Evolutionary conservation across 2,888 invertebrate species (phyloP).

Genomic region (Acanthacorydalis orientalis): DNA sequence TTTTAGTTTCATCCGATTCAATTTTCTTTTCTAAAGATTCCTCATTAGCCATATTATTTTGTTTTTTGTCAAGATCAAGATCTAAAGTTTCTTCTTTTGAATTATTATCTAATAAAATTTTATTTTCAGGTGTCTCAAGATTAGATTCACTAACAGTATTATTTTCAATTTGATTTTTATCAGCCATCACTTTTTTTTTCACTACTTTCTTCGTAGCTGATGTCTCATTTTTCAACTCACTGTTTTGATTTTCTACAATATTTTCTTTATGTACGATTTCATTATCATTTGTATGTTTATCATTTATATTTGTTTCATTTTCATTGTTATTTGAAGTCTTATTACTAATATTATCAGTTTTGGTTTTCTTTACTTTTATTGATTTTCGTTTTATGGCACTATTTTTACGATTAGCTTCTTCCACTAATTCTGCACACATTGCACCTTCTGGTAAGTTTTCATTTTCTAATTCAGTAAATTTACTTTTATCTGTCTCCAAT

Average conservation of each 20-base stretch:
- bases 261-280: slow-evolving; percentile 14
- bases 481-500: neutral
- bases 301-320: slow-evolving; percentile 23
- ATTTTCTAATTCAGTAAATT: neutral
- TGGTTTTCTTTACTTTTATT: slow-evolving; percentile 12
- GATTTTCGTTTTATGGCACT: slow-evolving; percentile 15
- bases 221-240: slow-evolving; percentile 11
- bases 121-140: slow-evolving; percentile 7
- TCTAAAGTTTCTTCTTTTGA: slow-evolving; percentile 8
- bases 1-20: slow-evolving; percentile 10
- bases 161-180: slow-evolving; percentile 9
- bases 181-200: slow-evolving; percentile 12
- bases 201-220: slow-evolving; percentile 5
- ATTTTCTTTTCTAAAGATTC: slow-evolving; percentile 9
- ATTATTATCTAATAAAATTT: slow-evolving; percentile 2
- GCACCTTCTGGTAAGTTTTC: slow-evolving; percentile 18
- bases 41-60: slow-evolving; percentile 2
- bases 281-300: slow-evolving; percentile 15
- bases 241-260: slow-evolving; percentile 9
- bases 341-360: slow-evolving; percentile 10
- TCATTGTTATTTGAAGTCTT: slow-evolving; percentile 19
- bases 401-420: slow-evolving; percentile 25
- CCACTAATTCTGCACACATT: slow-evolving; percentile 27
- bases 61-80: slow-evolving; percentile 8
- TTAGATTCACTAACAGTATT: slow-evolving; percentile 9